These are phyloP conservation scores for Pelecanoides urinatrix DNA, from an alignment of 2,113 vertebrate species.

Conservation along the genomic window DNA sequence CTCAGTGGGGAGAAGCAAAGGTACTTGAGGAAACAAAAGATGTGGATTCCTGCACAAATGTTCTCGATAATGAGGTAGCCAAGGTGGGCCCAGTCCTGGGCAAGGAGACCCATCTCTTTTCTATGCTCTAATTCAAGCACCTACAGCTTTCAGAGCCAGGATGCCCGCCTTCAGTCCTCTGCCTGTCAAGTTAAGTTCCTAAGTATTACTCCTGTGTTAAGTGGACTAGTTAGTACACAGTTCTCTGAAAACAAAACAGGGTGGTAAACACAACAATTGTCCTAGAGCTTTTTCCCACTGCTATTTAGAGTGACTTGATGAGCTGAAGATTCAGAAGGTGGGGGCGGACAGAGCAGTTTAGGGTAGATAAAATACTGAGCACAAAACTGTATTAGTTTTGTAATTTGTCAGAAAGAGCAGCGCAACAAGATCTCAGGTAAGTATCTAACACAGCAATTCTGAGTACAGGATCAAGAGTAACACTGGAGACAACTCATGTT, in stretches of 20 bases:
- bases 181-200: neutral
- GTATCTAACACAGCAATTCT: neutral
- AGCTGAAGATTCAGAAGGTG: neutral
- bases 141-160: neutral
- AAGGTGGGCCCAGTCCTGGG: neutral
- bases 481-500: neutral
- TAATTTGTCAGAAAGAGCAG: slow-evolving; percentile 16
- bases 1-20: neutral
- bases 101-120: neutral
- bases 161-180: neutral
- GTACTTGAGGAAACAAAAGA: neutral
- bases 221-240: neutral
- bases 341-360: neutral
- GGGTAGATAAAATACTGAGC: neutral
- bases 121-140: neutral
- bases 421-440: neutral
- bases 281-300: neutral
- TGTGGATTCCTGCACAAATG: neutral
- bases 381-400: neutral
- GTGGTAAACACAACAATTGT: neutral
- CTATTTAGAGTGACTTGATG: neutral
- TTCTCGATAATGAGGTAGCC: neutral
- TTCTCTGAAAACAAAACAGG: slow-evolving; percentile 31
- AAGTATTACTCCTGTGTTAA: neutral
- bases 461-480: neutral